Conservation (phyloP, 2,888 invertebrate genomes). For the Plagiodera versicolora region DNA sequence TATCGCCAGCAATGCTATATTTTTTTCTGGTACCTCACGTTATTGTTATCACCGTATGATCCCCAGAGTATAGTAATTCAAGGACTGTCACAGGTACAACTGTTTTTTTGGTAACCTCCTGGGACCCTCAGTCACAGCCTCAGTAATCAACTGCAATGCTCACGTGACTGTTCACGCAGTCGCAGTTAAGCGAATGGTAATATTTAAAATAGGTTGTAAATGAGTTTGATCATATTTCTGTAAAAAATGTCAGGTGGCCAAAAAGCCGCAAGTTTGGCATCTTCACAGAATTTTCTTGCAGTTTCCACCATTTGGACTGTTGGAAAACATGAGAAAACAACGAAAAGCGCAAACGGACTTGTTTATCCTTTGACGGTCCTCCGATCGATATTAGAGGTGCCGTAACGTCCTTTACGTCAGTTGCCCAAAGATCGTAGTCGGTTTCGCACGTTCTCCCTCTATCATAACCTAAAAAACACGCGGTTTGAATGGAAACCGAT, state of each 20-base stretch:
- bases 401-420: slow-evolving; percentile 51
- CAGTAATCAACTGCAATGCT: slow-evolving; percentile 25
- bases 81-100: no score
- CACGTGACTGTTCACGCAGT: slow-evolving; percentile 28
- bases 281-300: not conserved
- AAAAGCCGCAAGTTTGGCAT: not conserved
- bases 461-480: slow-evolving; percentile 45
- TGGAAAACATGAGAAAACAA: slow-evolving; percentile 10
- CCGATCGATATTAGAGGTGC: slow-evolving; percentile 41
- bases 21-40: no score
- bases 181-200: not conserved
- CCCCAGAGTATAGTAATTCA: no score
- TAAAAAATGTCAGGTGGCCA: no score
- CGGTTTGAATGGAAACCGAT: slow-evolving; percentile 15
- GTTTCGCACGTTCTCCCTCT: slow-evolving; percentile 39
- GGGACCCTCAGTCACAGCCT: no score
- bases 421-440: slow-evolving; percentile 46
- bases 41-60: no score
- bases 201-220: no score
- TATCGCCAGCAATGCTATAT: no score
- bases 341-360: not conserved
- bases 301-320: not conserved
- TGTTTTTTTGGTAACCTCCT: no score
- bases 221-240: no score
- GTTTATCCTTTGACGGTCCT: slow-evolving; percentile 19